Evolutionary conservation across 2,113 vertebrate species (phyloP).

Genomic region (Limnothrissa miodon): DNA sequence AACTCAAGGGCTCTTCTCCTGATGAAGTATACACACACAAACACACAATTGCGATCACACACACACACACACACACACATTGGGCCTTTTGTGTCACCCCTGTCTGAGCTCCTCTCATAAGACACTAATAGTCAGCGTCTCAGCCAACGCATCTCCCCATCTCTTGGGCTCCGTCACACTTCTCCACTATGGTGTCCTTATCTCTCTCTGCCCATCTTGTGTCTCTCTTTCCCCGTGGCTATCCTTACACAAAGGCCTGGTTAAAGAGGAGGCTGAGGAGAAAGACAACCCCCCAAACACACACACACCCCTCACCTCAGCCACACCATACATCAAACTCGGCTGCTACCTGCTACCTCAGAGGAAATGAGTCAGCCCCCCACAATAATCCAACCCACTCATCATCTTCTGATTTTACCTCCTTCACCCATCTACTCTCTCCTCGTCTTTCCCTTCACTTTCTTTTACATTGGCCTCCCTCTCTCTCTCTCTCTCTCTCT

Average conservation of each 20-base stretch:
- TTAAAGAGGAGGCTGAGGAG: not conserved
- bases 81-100: constrained; percentile 25
- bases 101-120: constrained; percentile 28
- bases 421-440: not conserved
- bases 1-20: constrained; percentile 48
- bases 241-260: not conserved
- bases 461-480: not conserved
- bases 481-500: constrained; percentile 1
- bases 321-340: not conserved
- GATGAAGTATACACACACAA: constrained; percentile 20
- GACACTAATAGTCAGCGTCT: constrained; percentile 14
- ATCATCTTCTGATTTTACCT: not conserved
- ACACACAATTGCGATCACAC: constrained; percentile 17
- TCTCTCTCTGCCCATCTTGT: constrained; percentile 8
- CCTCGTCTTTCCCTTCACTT: not conserved
- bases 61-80: constrained; percentile 27
- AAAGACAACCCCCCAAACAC: not conserved
- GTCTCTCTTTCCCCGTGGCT: not conserved
- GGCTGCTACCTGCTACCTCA: not conserved
- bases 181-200: constrained; percentile 3
- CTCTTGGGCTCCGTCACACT: not conserved
- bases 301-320: not conserved
- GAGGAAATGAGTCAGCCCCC: not conserved
- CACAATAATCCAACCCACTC: not conserved
- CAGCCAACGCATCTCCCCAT: not conserved